phyloP scores from a whole-genome alignment of 2,888 invertebrate genomes.

The Belgica antarctica region DNA sequence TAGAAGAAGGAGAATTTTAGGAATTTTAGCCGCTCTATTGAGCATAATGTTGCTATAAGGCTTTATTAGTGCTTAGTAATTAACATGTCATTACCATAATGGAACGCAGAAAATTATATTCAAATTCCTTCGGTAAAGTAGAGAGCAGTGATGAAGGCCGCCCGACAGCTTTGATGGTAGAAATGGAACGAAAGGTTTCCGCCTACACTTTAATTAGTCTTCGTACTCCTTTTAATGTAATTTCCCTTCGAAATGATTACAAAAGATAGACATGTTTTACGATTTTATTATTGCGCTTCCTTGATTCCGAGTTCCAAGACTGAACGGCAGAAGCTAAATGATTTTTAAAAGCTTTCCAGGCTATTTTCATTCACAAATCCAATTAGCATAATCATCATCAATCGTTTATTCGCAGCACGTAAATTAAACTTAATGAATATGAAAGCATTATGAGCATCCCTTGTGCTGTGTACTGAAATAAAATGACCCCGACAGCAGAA shows the following conservation, averaged over 20 bases:
- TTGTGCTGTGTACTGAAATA: too few relatives aligned
- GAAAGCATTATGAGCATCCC: too few relatives aligned
- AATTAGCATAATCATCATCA: neutral
- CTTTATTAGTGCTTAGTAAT: neutral
- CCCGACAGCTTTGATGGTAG: neutral
- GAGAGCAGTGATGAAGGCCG: neutral
- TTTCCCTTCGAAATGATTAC: neutral
- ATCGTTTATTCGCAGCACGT: conserved; percentile 22
- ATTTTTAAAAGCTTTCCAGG: neutral
- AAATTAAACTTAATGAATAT: too few relatives aligned
- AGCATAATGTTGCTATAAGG: neutral
- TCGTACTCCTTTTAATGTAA: neutral
- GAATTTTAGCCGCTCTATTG: neutral
- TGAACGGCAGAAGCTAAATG: neutral
- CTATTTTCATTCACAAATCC: neutral
- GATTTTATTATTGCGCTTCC: neutral
- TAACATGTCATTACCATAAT: neutral
- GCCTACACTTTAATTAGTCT: neutral
- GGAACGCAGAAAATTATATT: too few relatives aligned
- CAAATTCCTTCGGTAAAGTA: neutral
- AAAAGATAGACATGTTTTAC: neutral
- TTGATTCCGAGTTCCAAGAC: neutral
- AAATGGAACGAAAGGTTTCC: neutral
- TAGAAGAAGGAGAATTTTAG: too few relatives aligned
- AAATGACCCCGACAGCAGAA: too few relatives aligned